phyloP scores from a whole-genome alignment of 2,888 invertebrate genomes.

The Sturmia bella region DNA sequence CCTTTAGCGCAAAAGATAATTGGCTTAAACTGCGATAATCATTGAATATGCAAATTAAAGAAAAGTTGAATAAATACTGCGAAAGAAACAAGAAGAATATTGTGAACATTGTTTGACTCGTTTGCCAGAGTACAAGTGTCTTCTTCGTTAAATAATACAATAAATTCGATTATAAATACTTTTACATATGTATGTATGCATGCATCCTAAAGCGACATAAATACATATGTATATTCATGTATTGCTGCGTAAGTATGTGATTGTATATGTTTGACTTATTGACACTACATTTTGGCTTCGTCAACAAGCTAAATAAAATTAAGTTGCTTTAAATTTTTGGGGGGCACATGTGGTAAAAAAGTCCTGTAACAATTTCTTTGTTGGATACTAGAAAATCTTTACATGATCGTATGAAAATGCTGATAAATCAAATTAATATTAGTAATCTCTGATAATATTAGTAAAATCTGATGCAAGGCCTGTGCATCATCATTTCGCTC shows the following conservation, averaged over 20 bases:
- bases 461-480: no score
- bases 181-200: conserved; percentile 2
- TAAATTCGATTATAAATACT: conserved; percentile 65
- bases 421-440: no score
- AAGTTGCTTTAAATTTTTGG: no score
- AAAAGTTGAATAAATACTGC: conserved; percentile 47
- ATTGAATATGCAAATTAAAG: conserved; percentile 66
- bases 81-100: conserved; percentile 10
- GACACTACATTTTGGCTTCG: conserved; percentile 34
- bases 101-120: not conserved
- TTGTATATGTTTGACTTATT: conserved; percentile 22
- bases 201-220: not conserved
- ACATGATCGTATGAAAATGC: no score
- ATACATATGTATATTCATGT: not conserved
- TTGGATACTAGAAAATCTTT: no score
- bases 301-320: conserved; percentile 36
- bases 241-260: not conserved
- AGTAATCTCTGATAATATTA: no score
- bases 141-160: conserved; percentile 48
- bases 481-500: no score
- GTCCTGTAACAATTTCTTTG: no score
- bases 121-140: conserved; percentile 43
- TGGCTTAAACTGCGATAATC: conserved; percentile 64
- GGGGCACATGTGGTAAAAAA: no score
- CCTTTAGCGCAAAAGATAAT: conserved; percentile 42